Percentiles rank a stretch among this genome's conserved stretches.
Evolutionary conservation across 2,113 vertebrate species (phyloP).

Genomic region (Australoheros scitulus): DNA sequence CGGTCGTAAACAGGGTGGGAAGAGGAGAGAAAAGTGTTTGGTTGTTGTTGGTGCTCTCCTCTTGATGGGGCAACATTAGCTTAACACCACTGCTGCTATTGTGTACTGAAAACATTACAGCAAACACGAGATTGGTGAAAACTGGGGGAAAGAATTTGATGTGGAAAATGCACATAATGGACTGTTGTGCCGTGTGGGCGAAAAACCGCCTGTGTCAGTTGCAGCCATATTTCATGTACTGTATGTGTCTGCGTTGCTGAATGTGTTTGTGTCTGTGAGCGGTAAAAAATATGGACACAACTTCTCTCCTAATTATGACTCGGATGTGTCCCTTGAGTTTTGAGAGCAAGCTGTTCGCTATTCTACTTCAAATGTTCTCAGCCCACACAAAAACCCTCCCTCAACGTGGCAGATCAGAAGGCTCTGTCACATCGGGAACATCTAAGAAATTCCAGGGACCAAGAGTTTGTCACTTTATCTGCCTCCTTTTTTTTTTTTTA

Average conservation of each 20-base stretch:
- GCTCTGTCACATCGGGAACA: conserved; percentile 41
- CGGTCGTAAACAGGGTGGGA: conserved; percentile 67
- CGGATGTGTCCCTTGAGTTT: conserved; percentile 55
- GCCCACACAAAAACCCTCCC: conserved; percentile 29
- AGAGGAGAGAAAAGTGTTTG: conserved; percentile 67
- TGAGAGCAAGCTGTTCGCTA: conserved; percentile 51
- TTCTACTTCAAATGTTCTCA: conserved; percentile 53
- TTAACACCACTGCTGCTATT: conserved; percentile 59
- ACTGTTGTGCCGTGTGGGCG: conserved; percentile 40
- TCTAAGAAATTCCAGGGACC: conserved; percentile 30
- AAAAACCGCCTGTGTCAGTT: conserved; percentile 39
- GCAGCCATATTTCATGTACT: conserved; percentile 6
- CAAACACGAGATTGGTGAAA: conserved; percentile 63
- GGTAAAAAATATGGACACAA: conserved; percentile 31
- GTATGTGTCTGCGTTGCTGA: conserved; percentile 7
- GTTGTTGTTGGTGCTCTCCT: conserved; percentile 65
- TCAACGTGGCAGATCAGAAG: conserved; percentile 53
- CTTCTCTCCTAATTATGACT: conserved; percentile 54
- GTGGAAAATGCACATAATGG: conserved; percentile 63
- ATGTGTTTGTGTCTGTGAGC: conserved; percentile 17
- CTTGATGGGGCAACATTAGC: conserved; percentile 76
- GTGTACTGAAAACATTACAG: conserved; percentile 73
- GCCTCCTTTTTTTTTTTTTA: not conserved
- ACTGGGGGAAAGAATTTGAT: conserved; percentile 64
- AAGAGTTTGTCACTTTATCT: conserved; percentile 10